Percentiles rank a stretch among this genome's conserved stretches.
These are phyloP conservation scores for Phalacrocorax pelagicus DNA, from an alignment of 2,113 vertebrate genomes.

Conservation along the genomic window DNA sequence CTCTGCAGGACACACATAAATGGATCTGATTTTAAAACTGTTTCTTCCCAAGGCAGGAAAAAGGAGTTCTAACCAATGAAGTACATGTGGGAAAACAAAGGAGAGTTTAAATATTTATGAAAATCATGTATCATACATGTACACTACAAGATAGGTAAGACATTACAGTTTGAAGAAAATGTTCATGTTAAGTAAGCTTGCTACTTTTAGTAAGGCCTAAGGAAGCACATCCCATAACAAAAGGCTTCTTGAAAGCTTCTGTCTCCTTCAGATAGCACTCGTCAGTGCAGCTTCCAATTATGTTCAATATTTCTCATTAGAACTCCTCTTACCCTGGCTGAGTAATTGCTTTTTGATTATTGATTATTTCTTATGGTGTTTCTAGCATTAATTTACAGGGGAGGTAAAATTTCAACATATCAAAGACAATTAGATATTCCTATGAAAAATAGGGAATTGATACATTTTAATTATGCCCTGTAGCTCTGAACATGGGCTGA, in stretches of 20 bases:
- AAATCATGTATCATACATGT: background rate
- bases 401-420: background rate
- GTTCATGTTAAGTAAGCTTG: background rate
- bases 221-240: background rate
- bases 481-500: background rate
- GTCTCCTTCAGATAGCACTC: background rate
- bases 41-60: background rate
- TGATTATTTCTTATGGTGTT: background rate
- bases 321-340: background rate
- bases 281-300: background rate
- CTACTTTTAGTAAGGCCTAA: background rate
- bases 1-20: background rate
- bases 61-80: background rate
- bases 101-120: background rate
- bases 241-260: background rate
- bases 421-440: background rate
- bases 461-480: background rate
- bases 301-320: background rate
- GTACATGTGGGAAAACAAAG: background rate
- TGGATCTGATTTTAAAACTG: background rate
- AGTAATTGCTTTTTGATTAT: background rate
- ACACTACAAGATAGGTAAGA: background rate
- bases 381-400: background rate
- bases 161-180: background rate
- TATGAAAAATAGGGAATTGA: background rate